These are phyloP conservation scores for Cyclophora punctaria DNA, from an alignment of 2,888 invertebrate species.

Conservation along the genomic window DNA sequence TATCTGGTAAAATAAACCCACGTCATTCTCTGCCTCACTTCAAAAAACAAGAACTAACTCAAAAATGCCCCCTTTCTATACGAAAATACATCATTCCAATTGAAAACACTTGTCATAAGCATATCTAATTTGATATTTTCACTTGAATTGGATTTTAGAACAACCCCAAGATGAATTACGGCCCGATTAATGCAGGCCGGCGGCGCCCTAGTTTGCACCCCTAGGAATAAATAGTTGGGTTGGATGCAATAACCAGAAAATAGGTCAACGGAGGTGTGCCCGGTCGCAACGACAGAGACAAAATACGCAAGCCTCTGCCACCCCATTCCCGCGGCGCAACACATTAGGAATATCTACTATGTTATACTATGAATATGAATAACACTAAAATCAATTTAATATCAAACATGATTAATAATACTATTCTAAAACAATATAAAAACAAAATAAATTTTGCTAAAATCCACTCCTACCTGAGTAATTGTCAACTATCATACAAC, in stretches of 20 bases:
- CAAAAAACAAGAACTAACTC: not conserved
- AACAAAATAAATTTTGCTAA: slow-evolving; percentile 1
- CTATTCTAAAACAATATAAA: no score
- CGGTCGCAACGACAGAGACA: slow-evolving; percentile 58
- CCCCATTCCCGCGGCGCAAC: slow-evolving; percentile 41
- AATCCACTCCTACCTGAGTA: slow-evolving; percentile 41
- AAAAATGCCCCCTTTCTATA: no score
- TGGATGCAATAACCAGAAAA: slow-evolving; percentile 72
- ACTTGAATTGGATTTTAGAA: not conserved
- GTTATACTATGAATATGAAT: no score
- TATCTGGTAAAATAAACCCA: no score
- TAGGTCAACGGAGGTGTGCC: slow-evolving; percentile 74
- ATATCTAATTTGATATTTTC: no score
- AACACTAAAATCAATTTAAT: no score
- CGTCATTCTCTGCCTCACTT: not conserved
- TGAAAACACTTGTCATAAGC: no score
- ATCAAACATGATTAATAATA: no score
- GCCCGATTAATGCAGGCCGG: slow-evolving; percentile 49
- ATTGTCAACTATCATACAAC: slow-evolving; percentile 46
- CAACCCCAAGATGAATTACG: slow-evolving; percentile 31
- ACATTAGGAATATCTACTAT: not conserved
- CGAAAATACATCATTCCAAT: no score
- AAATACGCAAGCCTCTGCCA: slow-evolving; percentile 38
- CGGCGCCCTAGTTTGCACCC: slow-evolving; percentile 60
- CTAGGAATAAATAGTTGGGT: slow-evolving; percentile 66